phyloP scores from a whole-genome alignment of 2,888 invertebrate species.

The Ceratothoa steindachneri region DNA sequence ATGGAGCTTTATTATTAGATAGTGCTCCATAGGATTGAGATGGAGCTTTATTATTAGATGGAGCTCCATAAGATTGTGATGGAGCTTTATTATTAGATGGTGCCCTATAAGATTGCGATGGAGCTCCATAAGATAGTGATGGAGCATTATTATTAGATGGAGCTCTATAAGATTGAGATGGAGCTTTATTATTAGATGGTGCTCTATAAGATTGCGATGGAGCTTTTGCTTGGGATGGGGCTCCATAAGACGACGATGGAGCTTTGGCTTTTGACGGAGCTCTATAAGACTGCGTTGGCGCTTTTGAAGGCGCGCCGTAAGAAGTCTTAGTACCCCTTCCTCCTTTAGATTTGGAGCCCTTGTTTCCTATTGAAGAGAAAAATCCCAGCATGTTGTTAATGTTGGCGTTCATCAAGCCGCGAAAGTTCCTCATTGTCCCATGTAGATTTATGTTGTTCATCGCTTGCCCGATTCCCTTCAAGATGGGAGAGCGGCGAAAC shows the following conservation, averaged over 20 bases:
- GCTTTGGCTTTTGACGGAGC: background rate
- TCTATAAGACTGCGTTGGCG: background rate
- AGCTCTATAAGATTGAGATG: background rate
- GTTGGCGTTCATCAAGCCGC: background rate
- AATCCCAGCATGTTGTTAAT: slow-evolving; percentile 5
- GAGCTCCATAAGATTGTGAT: background rate
- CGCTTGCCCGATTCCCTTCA: background rate
- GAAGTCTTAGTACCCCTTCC: background rate
- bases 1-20: background rate
- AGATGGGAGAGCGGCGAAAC: background rate
- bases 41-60: background rate
- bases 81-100: background rate
- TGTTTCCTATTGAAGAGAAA: background rate
- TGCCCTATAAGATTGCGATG: background rate
- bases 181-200: background rate
- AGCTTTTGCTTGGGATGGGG: background rate
- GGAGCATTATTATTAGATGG: background rate
- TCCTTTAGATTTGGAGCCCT: background rate
- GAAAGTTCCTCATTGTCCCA: background rate
- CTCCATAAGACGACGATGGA: background rate
- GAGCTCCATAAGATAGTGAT: background rate
- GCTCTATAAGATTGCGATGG: background rate
- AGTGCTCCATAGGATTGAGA: background rate
- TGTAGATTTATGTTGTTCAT: background rate
- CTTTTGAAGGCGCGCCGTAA: background rate